phyloP scores from a whole-genome alignment of 2,797 vertebrate genomes.

The Diplodus puntazzo region DNA sequence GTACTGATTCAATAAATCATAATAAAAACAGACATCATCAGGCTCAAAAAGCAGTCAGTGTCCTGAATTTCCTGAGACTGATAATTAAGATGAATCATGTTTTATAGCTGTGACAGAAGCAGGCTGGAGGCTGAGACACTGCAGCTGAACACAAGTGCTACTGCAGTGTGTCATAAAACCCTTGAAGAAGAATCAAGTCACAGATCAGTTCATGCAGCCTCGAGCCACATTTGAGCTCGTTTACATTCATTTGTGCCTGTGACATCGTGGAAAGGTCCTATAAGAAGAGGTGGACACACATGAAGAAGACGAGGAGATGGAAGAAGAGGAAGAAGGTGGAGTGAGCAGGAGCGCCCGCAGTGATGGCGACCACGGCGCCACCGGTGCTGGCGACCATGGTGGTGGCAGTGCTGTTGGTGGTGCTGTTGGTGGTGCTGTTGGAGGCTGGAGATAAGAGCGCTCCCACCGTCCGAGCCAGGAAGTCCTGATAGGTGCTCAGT shows the following conservation, averaged over 20 bases:
- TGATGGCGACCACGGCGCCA: neutral
- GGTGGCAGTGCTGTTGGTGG: rapidly evolving
- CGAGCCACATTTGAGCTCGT: neutral
- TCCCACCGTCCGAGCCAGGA: slow-evolving; percentile 20
- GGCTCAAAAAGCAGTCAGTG: neutral
- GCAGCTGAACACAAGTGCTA: neutral
- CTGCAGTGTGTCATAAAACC: neutral
- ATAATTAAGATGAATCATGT: neutral
- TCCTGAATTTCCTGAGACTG: neutral
- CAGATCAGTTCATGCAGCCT: neutral
- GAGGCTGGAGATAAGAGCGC: slow-evolving; percentile 27
- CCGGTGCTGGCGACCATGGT: neutral
- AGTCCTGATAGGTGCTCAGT: neutral
- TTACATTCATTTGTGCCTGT: slow-evolving; percentile 18
- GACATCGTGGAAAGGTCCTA: slow-evolving; percentile 33
- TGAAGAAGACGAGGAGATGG: neutral
- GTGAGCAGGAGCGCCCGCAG: neutral
- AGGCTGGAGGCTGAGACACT: neutral
- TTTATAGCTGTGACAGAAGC: neutral
- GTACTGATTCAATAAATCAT: neutral
- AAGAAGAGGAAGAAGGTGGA: neutral
- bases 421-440: rapidly evolving
- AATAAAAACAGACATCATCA: neutral
- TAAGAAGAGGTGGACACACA: slow-evolving; percentile 12
- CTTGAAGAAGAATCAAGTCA: neutral